Conservation (phyloP, 2,888 invertebrate species). For the Amphipoea lucens region DNA sequence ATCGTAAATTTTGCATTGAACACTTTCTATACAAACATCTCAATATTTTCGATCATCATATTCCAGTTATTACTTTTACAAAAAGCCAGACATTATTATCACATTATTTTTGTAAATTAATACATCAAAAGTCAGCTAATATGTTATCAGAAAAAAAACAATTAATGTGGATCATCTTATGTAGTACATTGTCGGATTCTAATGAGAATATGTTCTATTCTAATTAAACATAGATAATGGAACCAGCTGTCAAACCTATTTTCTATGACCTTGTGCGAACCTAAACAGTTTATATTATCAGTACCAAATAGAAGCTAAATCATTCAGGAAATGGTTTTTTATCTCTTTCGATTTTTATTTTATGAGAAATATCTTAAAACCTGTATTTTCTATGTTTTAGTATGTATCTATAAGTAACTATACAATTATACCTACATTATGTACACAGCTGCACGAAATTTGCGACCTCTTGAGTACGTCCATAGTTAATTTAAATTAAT, state of each 20-base stretch:
- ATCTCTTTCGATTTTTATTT: constrained; percentile 1
- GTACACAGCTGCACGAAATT: constrained; percentile 28
- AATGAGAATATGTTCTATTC: constrained; percentile 36
- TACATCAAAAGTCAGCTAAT: constrained; percentile 23
- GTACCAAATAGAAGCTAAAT: neutral
- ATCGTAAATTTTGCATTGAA: neutral
- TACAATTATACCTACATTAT: neutral
- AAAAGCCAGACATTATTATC: constrained; percentile 42
- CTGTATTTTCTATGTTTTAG: neutral
- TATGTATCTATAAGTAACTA: neutral
- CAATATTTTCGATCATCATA: neutral
- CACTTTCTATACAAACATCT: neutral
- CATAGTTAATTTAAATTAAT: constrained; percentile 13
- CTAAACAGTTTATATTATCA: constrained; percentile 11
- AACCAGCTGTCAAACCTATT: constrained; percentile 16
- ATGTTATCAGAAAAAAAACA: constrained; percentile 40
- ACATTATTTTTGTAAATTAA: constrained; percentile 35
- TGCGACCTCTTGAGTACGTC: neutral
- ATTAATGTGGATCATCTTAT: constrained; percentile 42
- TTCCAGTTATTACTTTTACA: constrained; percentile 19
- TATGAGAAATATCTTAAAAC: constrained; percentile 2
- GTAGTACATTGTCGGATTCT: constrained; percentile 23
- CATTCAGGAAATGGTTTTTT: neutral
- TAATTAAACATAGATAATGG: constrained; percentile 44
- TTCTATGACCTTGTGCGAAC: constrained; percentile 27